phyloP scores from a whole-genome alignment of 2,797 vertebrate genomes.

The Rhodeus uyekii region DNA sequence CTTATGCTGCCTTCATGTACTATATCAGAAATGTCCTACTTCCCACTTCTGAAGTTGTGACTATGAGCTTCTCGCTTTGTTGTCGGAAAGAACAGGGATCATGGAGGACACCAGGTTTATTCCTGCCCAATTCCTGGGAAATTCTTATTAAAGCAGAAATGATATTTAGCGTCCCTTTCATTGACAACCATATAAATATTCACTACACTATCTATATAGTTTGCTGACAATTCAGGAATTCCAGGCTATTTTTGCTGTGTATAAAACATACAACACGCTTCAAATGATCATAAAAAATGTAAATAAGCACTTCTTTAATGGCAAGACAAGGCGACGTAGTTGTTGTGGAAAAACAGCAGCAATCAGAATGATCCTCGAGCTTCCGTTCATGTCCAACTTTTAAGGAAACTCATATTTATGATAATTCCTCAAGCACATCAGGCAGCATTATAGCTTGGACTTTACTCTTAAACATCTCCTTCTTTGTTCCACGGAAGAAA shows the following conservation, averaged over 20 bases:
- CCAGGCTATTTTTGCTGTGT: background rate
- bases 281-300: background rate
- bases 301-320: background rate
- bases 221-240: background rate
- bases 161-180: background rate
- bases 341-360: background rate
- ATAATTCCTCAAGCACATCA: background rate
- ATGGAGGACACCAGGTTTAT: background rate
- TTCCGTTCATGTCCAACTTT: background rate
- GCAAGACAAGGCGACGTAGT: background rate
- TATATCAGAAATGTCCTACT: background rate
- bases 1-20: background rate
- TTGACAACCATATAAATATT: background rate
- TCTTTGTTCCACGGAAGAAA: background rate
- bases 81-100: background rate
- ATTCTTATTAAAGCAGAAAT: background rate
- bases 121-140: background rate
- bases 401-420: background rate
- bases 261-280: background rate
- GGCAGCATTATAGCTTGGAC: background rate
- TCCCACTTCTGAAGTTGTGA: background rate
- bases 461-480: background rate
- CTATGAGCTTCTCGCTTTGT: background rate
- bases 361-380: background rate
- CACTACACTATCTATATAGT: background rate